These are phyloP conservation scores for Paradisaea rubra DNA, from an alignment of 2,113 vertebrate genomes.

Conservation along the genomic window DNA sequence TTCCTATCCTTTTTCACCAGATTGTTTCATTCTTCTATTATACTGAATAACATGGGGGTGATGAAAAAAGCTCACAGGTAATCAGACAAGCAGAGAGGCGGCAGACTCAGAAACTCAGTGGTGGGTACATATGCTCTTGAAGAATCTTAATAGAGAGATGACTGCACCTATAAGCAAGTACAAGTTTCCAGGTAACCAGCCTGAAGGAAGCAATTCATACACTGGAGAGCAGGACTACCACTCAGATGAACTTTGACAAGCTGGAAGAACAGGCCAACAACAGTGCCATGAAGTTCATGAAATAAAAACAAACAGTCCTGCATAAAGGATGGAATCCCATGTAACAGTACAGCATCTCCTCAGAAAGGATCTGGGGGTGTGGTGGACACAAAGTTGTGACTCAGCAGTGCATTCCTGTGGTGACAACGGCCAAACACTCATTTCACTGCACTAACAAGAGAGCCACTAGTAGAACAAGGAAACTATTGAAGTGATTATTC, in stretches of 20 bases:
- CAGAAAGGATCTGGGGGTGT: not conserved
- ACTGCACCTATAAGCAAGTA: not conserved
- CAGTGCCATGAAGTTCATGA: not conserved
- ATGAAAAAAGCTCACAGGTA: not conserved
- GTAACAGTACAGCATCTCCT: not conserved
- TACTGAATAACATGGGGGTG: not conserved
- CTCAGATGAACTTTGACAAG: not conserved
- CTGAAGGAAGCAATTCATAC: not conserved
- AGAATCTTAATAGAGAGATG: not conserved
- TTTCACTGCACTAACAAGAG: not conserved
- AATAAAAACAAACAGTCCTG: not conserved
- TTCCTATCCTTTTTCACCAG: not conserved
- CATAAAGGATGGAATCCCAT: not conserved
- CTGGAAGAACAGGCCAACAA: not conserved
- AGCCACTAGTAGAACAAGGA: not conserved
- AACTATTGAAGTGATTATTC: not conserved
- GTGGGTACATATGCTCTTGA: not conserved
- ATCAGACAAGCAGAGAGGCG: not conserved
- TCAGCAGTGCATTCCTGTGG: not conserved
- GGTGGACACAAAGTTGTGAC: accelerated
- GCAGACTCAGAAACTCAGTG: not conserved
- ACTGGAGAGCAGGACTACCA: not conserved
- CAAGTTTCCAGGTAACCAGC: not conserved
- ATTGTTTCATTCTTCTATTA: not conserved
- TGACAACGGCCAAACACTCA: not conserved